Evolutionary conservation across 2,888 invertebrate species (phyloP).

Genomic region (Ypsolopha scabrella): DNA sequence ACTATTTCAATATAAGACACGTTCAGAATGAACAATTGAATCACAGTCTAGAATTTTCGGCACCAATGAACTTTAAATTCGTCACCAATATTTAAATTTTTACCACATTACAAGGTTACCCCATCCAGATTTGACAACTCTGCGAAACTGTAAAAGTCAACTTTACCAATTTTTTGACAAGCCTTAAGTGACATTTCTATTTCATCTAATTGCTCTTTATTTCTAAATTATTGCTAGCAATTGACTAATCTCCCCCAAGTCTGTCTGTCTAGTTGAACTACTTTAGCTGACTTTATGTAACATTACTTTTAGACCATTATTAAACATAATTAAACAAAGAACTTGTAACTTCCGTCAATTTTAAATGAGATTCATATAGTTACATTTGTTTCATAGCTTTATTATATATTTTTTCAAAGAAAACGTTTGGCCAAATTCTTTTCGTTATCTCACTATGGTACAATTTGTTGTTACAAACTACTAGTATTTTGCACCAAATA

Average conservation of each 20-base stretch:
- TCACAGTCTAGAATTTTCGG: conserved; percentile 70
- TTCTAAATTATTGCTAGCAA: conserved; percentile 65
- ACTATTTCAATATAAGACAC: conserved; percentile 71
- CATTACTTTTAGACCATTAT: not conserved
- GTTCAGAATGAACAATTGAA: conserved; percentile 67
- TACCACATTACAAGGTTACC: not conserved
- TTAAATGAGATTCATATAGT: not conserved
- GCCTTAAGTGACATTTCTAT: conserved; percentile 48
- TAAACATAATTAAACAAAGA: too few species aligned
- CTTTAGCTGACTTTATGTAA: conserved; percentile 32
- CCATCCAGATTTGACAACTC: conserved; percentile 28
- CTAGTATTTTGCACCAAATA: conserved; percentile 10
- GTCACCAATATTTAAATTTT: conserved; percentile 30
- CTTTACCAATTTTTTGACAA: conserved; percentile 20
- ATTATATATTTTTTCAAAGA: not conserved
- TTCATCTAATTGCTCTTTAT: conserved; percentile 35
- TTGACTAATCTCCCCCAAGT: conserved; percentile 56
- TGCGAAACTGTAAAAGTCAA: conserved; percentile 31
- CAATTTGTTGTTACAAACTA: conserved; percentile 47
- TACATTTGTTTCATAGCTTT: too few species aligned
- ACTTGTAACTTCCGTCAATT: too few species aligned
- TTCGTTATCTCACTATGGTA: not conserved
- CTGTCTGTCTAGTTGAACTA: conserved; percentile 54
- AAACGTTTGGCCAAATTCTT: not conserved
- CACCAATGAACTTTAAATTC: conserved; percentile 68